A percentile compares a stretch with the other conserved stretches of the same genome.
phyloP scores from a whole-genome alignment of 2,113 vertebrate species.

The Nanorana parkeri region DNA sequence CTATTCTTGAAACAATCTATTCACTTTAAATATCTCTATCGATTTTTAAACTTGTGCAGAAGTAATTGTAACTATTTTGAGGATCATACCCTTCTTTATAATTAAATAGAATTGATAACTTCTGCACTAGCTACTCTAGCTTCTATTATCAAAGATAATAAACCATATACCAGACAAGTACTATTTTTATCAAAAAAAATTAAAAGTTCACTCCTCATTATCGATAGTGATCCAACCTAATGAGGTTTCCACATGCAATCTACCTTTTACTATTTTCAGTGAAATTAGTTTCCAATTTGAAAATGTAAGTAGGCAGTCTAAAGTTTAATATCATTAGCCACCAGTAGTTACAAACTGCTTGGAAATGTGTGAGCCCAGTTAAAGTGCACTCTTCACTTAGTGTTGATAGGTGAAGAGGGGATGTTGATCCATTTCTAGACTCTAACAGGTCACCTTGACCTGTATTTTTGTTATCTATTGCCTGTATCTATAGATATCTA shows the following conservation, averaged over 20 bases:
- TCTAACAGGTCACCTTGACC: too few species aligned
- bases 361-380: too few species aligned
- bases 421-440: too few species aligned
- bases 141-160: slow-evolving; percentile 34
- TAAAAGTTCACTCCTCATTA: slow-evolving; percentile 21
- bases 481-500: too few species aligned
- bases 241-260: slow-evolving; percentile 5
- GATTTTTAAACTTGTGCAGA: slow-evolving; percentile 54
- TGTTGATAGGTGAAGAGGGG: too few species aligned
- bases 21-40: slow-evolving; percentile 56
- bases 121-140: slow-evolving; percentile 27
- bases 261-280: not conserved
- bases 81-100: slow-evolving; percentile 45
- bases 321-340: not conserved
- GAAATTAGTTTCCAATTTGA: slow-evolving; percentile 30
- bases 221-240: slow-evolving; percentile 32
- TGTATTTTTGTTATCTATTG: too few species aligned
- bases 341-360: not conserved
- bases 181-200: slow-evolving; percentile 45
- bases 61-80: slow-evolving; percentile 56
- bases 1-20: slow-evolving; percentile 58
- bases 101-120: slow-evolving; percentile 47
- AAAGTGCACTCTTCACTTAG: too few species aligned
- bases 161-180: slow-evolving; percentile 5
- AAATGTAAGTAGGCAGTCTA: not conserved